Percentiles rank a stretch among this genome's conserved stretches.
Evolutionary conservation across 2,113 vertebrate species (phyloP).

Genomic region (Sula dactylatra): DNA sequence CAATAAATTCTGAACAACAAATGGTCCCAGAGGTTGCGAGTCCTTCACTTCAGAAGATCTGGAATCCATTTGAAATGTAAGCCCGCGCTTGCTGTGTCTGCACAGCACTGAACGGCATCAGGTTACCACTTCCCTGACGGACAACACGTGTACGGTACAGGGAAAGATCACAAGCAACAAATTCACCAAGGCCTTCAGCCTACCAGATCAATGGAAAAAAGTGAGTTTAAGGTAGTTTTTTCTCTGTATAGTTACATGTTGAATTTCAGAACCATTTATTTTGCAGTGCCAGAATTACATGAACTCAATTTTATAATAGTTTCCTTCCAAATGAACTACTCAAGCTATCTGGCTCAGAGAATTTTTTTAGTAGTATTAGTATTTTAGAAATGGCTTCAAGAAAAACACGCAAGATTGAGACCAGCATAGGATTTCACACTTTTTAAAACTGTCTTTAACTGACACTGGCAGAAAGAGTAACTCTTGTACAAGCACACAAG

Average conservation of each 20-base stretch:
- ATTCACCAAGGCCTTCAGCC: not conserved
- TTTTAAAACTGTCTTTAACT: too few species aligned
- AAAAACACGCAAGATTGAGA: not conserved
- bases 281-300: not conserved
- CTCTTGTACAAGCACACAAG: fast-evolving
- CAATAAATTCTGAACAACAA: not conserved
- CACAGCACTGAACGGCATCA: fast-evolving
- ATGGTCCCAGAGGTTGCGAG: not conserved
- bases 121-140: not conserved
- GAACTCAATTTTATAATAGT: fast-evolving
- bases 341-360: not conserved
- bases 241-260: fast-evolving
- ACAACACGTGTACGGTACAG: fast-evolving
- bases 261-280: not conserved
- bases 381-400: not conserved
- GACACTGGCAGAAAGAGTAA: fast-evolving
- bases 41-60: not conserved
- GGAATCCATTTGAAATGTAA: not conserved
- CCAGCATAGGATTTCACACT: fast-evolving
- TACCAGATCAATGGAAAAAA: not conserved
- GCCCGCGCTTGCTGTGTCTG: not conserved
- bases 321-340: not conserved
- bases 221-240: fast-evolving
- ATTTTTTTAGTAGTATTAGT: not conserved
- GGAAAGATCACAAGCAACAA: not conserved